Evolutionary conservation across 2,888 invertebrate species (phyloP), one percentile per base, ranked within the genome.

Genomic region (Cryptocheilus praepositus): DNA sequence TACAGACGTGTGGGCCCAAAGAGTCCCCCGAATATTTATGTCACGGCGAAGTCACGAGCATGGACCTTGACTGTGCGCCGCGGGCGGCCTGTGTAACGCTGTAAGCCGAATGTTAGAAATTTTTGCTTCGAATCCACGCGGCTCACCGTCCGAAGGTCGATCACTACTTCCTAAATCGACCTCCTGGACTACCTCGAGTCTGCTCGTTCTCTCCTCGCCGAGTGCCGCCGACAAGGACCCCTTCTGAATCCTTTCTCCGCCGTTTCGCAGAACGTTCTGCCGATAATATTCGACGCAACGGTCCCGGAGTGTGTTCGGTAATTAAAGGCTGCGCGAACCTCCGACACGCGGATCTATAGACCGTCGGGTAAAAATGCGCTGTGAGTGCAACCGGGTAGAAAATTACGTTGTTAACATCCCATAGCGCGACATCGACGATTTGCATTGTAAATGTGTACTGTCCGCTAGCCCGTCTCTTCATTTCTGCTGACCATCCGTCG

Each of bases 31-130:
- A 73, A 81, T 83, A 86, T 84, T 85, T 86, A 82, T 86, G 86
- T 86, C 86, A 86, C 81, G 86, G 85, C 61, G 66, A 86, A 83
- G 80, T 74, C 81, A 74, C 74, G 74, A 51, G 22, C 57, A 51
- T 64, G 80, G 81, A 70, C 86, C 86, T 86, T 86, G 85, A 81
- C 82, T 80, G 76, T 69, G 61, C 67, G 79, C 81, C 81, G 78
- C 80, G 63, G 81, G 80, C 78, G 53, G 67, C 43, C 74, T 74
- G 45, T 64, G 58, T 51, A 49, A n/a, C 15, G 25, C 45, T 45
- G 36, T 43, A 44, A 22, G 8, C 21, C 61, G 64, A 71, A 80
- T 79, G 70, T 80, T 83, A 80, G 82, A 78, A 74, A 81, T 70
- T 60, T 71, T 62, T 46, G 46, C 64, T 43, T 49, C 46, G 53